Conservation (phyloP, 2,888 invertebrate genomes). For the Nycteola revayana region DNA sequence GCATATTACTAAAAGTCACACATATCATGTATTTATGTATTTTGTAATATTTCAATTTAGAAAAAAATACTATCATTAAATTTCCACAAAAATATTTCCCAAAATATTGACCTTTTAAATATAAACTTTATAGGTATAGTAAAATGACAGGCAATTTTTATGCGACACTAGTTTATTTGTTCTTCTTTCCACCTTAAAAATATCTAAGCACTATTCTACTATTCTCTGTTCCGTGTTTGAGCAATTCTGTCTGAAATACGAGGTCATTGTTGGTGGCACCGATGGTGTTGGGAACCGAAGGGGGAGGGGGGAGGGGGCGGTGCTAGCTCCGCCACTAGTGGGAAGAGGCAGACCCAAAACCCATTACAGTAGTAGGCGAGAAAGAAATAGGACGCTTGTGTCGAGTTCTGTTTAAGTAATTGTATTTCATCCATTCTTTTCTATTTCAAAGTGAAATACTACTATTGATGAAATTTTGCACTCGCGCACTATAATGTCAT, state of each 20-base stretch:
- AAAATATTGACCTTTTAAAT: background rate
- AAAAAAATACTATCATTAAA: no score
- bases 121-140: background rate
- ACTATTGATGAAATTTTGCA: slow-evolving; percentile 42
- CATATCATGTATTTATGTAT: no score
- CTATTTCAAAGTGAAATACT: slow-evolving; percentile 49
- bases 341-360: slow-evolving; percentile 59
- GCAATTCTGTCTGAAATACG: slow-evolving; percentile 81
- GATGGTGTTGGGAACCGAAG: slow-evolving; percentile 63
- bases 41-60: no score
- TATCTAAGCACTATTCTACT: slow-evolving; percentile 61
- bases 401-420: slow-evolving; percentile 76
- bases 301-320: slow-evolving; percentile 44
- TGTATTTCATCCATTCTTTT: slow-evolving; percentile 71
- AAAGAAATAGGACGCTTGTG: slow-evolving; percentile 76
- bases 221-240: slow-evolving; percentile 76
- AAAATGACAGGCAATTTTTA: no score
- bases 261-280: slow-evolving; percentile 81
- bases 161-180: background rate
- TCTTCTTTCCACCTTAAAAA: slow-evolving; percentile 37
- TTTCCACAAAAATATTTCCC: background rate
- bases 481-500: slow-evolving; percentile 26
- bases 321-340: slow-evolving; percentile 43
- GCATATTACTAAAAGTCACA: no score
- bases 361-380: slow-evolving; percentile 75